These are phyloP conservation scores for Sternarchorhynchus goeldii DNA, from an alignment of 2,797 vertebrate species.

Conservation along the genomic window DNA sequence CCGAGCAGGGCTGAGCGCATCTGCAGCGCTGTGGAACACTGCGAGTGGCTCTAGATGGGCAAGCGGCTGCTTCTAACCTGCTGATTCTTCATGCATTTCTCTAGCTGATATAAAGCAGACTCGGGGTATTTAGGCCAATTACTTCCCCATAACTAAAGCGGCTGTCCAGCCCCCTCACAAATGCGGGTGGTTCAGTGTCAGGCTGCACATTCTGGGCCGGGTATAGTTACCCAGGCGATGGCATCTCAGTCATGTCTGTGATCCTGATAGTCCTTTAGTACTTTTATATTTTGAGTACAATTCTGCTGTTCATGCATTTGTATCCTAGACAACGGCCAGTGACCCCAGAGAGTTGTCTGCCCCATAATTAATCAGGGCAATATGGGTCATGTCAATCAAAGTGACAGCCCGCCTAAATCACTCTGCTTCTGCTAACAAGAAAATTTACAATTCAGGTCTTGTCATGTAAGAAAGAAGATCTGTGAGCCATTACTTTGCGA, in stretches of 20 bases:
- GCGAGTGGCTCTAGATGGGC: conserved; percentile 17
- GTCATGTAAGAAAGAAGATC: background rate
- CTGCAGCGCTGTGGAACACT: conserved; percentile 31
- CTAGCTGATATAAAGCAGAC: conserved; percentile 22
- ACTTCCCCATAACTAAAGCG: conserved; percentile 20
- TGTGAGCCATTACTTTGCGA: background rate
- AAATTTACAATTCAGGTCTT: conserved; percentile 29
- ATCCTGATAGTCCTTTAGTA: conserved; percentile 64
- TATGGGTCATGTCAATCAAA: conserved; percentile 67
- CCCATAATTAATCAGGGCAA: conserved; percentile 59
- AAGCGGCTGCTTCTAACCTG: conserved; percentile 37
- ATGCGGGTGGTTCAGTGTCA: conserved; percentile 69
- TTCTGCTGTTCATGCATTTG: conserved; percentile 68
- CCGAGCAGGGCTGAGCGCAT: conserved; percentile 40
- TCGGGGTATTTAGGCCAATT: conserved; percentile 38
- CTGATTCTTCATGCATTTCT: conserved; percentile 34
- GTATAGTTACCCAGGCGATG: conserved; percentile 62
- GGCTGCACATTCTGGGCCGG: conserved; percentile 67
- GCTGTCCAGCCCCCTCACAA: conserved; percentile 53
- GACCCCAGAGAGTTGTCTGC: conserved; percentile 65
- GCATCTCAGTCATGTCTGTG: conserved; percentile 70
- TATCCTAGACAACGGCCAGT: conserved; percentile 68
- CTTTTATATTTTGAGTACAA: conserved; percentile 66
- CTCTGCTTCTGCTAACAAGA: conserved; percentile 35
- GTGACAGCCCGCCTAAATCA: conserved; percentile 26